phyloP scores from a whole-genome alignment of 2,888 invertebrate genomes.

The Bedellia somnulentella region DNA sequence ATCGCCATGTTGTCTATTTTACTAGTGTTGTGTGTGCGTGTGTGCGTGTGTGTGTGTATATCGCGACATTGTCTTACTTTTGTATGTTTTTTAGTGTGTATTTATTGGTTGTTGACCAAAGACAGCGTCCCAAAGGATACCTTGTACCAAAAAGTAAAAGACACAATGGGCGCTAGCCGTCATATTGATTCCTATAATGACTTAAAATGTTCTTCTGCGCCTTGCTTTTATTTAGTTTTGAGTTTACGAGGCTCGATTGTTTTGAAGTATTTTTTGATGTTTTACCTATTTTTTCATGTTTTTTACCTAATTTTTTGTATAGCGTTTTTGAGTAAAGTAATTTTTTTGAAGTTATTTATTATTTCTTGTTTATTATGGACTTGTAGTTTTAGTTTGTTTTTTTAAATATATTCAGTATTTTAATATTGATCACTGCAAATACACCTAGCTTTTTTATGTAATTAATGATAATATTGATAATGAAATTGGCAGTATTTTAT shows the following conservation, averaged over 20 bases:
- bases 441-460: constrained; percentile 21
- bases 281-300: constrained; percentile 39
- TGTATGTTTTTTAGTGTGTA: too few species aligned
- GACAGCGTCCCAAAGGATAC: constrained; percentile 38
- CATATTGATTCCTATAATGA: constrained; percentile 32
- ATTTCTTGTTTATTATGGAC: constrained; percentile 11
- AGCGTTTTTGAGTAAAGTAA: constrained; percentile 27
- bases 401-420: constrained; percentile 21
- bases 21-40: too few species aligned
- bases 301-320: constrained; percentile 40
- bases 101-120: constrained; percentile 43
- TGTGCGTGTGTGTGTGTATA: too few species aligned
- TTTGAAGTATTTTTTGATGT: constrained; percentile 44
- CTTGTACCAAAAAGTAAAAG: constrained; percentile 38
- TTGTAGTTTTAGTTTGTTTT: constrained; percentile 18
- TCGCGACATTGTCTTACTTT: constrained; percentile 18
- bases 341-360: constrained; percentile 12
- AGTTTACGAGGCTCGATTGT: too few species aligned
- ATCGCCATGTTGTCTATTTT: too few species aligned
- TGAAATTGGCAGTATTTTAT: too few species aligned
- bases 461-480: too few species aligned
- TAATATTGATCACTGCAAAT: constrained; percentile 24
- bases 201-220: too few species aligned
- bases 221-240: too few species aligned
- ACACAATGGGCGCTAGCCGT: constrained; percentile 12